Evolutionary conservation across 2,113 vertebrate genomes (phyloP), one percentile per base, ranked within the genome.

Genomic region (Muntiacus muntjak): DNA sequence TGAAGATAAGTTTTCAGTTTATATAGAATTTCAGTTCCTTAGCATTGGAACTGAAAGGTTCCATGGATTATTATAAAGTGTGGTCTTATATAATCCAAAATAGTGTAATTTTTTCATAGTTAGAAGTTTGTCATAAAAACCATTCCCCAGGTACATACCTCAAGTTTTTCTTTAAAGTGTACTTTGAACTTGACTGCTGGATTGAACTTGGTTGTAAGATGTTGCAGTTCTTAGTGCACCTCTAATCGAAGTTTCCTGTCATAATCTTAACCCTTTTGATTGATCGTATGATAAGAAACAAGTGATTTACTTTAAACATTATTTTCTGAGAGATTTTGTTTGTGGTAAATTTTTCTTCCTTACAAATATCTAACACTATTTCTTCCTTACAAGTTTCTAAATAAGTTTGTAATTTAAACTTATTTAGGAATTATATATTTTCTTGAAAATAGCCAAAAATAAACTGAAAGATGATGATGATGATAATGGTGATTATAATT

Each of bases 391-490:
- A 74, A 43, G 26, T 76, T 76, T 76, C 71, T 26, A 76, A 76
- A 76, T 25, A 76, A 76, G n/a, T 52, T 98, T 95, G 64, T 97
- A 95, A 96, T 95, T 91, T 97, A 91, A 60, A 81, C 92, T 97
- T 98, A 98, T 93, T 98, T 98, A 97, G 95, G 97, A 98, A 98
- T 98, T 96, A 94, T 97, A 2, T 64, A 57, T 97, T 96, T 97
- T 89, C 89, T 97, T 97, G 83, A 97, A 96, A 97, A 91, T 97
- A 97, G 91, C 92, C 97, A 86, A 97, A 96, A 98, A 98, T 91
- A 71, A 96, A 74, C 74, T 97, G 96, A 97, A 97, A 96, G 96
- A 95, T 97, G 93, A 97, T 93, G 17, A 1, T 93, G 21, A 26
- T 91, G 28, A 82, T 95, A 50, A 62, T 92, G 52, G 40, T 10